phyloP scores from a whole-genome alignment of 2,797 vertebrate genomes.

The Acipenser transmontanus region DNA sequence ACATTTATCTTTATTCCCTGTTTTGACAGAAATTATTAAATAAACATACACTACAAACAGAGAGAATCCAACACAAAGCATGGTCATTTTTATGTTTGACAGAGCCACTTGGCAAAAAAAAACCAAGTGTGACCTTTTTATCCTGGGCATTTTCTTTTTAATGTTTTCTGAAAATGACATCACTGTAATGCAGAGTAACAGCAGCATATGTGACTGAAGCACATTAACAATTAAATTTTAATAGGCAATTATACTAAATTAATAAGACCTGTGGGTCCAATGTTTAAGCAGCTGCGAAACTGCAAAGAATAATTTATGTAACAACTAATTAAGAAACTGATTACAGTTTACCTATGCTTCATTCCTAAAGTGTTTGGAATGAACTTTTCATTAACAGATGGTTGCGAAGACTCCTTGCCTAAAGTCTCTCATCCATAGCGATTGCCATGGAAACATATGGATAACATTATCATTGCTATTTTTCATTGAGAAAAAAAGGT shows the following conservation, averaged over 20 bases:
- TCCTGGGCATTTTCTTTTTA: slow-evolving; percentile 35
- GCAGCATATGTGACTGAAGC: slow-evolving; percentile 64
- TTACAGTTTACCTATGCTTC: slow-evolving; percentile 57
- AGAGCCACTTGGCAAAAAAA: slow-evolving; percentile 76
- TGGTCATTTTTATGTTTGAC: slow-evolving; percentile 89
- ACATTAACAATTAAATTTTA: slow-evolving; percentile 55
- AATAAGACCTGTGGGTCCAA: slow-evolving; percentile 52
- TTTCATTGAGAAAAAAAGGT: no score
- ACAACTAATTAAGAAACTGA: slow-evolving; percentile 57
- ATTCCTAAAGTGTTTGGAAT: slow-evolving; percentile 49
- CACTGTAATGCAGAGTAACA: slow-evolving; percentile 44
- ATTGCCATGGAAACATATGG: slow-evolving; percentile 50
- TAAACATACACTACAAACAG: slow-evolving; percentile 88
- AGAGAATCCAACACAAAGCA: slow-evolving; percentile 74
- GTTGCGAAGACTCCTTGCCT: slow-evolving; percentile 50
- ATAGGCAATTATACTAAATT: slow-evolving; percentile 50
- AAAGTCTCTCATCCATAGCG: slow-evolving; percentile 51
- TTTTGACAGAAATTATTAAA: slow-evolving; percentile 95
- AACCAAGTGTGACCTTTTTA: slow-evolving; percentile 64
- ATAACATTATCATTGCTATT: slow-evolving; percentile 55
- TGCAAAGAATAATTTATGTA: slow-evolving; percentile 55
- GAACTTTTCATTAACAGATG: slow-evolving; percentile 48
- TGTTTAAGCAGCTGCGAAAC: slow-evolving; percentile 57
- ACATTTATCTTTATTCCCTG: slow-evolving; percentile 95
- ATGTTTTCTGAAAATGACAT: slow-evolving; percentile 51